Base-by-base conservation (phyloP, 92 coral and sea anemone genomes). In the Epizoanthus ramosus region DNA sequence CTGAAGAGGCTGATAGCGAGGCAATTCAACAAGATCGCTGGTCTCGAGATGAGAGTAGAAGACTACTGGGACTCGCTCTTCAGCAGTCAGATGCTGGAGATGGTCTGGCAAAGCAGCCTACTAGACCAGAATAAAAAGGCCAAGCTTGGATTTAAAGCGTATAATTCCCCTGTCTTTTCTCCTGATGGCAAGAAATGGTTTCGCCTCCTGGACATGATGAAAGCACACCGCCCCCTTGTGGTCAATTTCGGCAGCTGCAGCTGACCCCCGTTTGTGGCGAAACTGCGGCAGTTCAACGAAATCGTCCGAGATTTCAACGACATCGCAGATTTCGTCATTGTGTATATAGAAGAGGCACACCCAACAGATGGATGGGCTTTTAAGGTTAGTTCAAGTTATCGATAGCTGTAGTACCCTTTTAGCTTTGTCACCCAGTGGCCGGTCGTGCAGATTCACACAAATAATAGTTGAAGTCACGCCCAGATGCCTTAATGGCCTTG, bases 261-360 rank as follows among this genome's bases (percentile, higher is more conserved):
- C 57, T 97, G 99, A 82, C 99, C 99, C 13, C 97, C 95, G 57
- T 97, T 97, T 47, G 88, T 95, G 93, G 93, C 94, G 63, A 92
- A 93, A 75, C 84, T 89, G 91, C 86, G 73, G 80, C 92, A 92
- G 85, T 97, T 97, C 65, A 87, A 88, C 54, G 88, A 84, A 59
- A 80, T 97, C 57, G 94, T 87, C 22, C 88, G 74, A 5, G 97
- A 95, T 73, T 95, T 95, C 91, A 43, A 80, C 74, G 95, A 95
- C 79, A 47, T 93, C 61, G 98, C 98, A 63, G 98, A 95, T 73
- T 95, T 95, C 88, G 97, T 87, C 33, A 83, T 93, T 22, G 90
- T 95, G 19, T 95, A 95, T 77, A 91, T 95, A 21, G 97, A 94
- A 41, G 98, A 95, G 64, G 97, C 98, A 13, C 98, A 95, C 79